phyloP scores from a whole-genome alignment of 2,888 invertebrate genomes.

The Molorchus minor region DNA sequence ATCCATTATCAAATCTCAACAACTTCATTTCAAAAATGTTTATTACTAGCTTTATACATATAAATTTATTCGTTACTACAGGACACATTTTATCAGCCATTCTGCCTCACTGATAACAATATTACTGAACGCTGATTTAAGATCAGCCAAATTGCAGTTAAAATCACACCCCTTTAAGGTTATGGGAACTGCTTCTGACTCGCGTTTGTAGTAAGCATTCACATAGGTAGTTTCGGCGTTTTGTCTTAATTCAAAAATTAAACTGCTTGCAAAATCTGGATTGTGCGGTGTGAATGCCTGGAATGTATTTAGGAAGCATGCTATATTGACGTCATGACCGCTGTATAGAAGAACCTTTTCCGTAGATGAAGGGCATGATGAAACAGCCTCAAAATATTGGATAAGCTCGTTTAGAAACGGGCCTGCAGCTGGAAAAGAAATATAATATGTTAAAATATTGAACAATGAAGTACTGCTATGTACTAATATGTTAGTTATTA shows the following conservation, averaged over 20 bases:
- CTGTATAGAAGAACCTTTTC: conserved; percentile 16
- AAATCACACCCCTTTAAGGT: conserved; percentile 18
- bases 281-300: conserved; percentile 2
- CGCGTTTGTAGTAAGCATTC: conserved; percentile 22
- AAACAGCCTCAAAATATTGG: conserved; percentile 15
- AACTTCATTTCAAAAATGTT: no score
- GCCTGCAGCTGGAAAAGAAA: conserved; percentile 18
- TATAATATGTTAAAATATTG: conserved; percentile 1
- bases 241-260: conserved; percentile 24
- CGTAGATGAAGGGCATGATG: background rate
- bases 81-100: conserved; percentile 17
- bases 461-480: no score
- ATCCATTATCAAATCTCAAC: no score
- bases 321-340: conserved; percentile 20
- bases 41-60: no score
- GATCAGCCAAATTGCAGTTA: conserved; percentile 19
- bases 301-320: conserved; percentile 20
- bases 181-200: conserved; percentile 12
- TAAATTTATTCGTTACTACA: no score
- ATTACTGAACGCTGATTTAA: conserved; percentile 11
- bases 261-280: conserved; percentile 24
- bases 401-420: conserved; percentile 20
- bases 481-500: no score
- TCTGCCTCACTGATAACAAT: conserved; percentile 8
- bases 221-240: background rate